Percentiles rank a stretch among this genome's conserved stretches.
Conservation (phyloP, 2,797 vertebrate species). For the Coilia nasus region DNA sequence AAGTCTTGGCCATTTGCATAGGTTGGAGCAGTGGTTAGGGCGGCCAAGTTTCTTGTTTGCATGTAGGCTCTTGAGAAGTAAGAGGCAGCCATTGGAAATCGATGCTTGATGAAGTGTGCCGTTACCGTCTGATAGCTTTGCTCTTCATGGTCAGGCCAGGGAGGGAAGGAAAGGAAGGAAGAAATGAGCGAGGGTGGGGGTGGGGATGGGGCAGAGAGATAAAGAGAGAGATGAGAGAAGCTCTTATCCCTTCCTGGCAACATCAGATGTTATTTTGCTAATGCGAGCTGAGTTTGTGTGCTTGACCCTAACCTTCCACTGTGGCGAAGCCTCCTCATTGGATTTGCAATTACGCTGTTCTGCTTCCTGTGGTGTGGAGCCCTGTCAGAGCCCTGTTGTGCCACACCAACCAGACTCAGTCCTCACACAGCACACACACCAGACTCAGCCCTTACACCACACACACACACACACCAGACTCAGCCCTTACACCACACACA, state of each 20-base stretch:
- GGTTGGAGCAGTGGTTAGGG: background rate
- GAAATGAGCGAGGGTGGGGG: background rate
- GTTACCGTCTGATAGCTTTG: background rate
- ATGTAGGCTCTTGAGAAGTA: background rate
- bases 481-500: background rate
- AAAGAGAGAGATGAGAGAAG: background rate
- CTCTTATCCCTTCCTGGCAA: constrained; percentile 21
- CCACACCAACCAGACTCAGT: background rate
- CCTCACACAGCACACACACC: background rate
- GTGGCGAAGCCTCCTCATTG: constrained; percentile 28
- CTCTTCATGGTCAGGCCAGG: background rate
- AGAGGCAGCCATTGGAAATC: constrained; percentile 24
- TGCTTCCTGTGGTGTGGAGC: constrained; percentile 9
- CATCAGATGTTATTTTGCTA: constrained; percentile 26
- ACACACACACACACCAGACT: background rate
- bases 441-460: background rate
- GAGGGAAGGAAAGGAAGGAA: background rate
- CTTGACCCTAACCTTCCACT: constrained; percentile 34
- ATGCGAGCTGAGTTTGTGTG: constrained; percentile 14
- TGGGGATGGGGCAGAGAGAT: background rate
- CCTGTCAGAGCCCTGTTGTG: background rate
- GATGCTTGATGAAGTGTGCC: background rate
- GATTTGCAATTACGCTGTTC: constrained; percentile 19
- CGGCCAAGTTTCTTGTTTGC: background rate
- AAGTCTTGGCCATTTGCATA: background rate